Conservation (phyloP, 2,888 invertebrate genomes). For the Andrena hattorfiana region DNA sequence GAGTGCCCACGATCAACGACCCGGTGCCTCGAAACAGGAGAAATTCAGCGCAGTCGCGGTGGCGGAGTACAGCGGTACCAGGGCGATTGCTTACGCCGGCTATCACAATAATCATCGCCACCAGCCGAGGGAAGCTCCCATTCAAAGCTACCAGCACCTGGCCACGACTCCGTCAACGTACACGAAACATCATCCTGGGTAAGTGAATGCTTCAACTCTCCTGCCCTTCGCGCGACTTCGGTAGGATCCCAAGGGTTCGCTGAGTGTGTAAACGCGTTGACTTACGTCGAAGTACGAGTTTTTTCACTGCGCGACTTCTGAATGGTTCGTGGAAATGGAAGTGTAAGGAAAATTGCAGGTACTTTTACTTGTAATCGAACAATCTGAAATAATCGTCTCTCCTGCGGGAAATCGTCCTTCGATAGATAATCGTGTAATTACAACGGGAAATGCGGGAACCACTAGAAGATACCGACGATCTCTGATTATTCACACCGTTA, state of each 20-base stretch:
- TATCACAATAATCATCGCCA: conserved; percentile 75
- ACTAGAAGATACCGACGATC: conserved; percentile 11
- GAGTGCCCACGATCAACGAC: conserved; percentile 51
- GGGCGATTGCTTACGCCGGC: conserved; percentile 74
- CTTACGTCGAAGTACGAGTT: too few relatives aligned
- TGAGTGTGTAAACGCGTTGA: background rate
- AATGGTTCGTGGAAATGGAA: background rate
- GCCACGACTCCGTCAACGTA: conserved; percentile 73
- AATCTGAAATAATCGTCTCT: too few relatives aligned
- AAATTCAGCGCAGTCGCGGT: conserved; percentile 73
- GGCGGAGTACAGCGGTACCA: conserved; percentile 72
- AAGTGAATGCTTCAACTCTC: conserved; percentile 54
- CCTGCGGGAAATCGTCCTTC: background rate
- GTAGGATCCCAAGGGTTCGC: background rate
- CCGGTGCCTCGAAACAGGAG: conserved; percentile 53
- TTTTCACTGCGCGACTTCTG: background rate
- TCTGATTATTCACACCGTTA: conserved; percentile 33
- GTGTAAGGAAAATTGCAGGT: too few relatives aligned
- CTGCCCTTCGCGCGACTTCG: background rate
- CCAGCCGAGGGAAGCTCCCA: conserved; percentile 59
- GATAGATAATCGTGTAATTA: background rate
- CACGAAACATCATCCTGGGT: conserved; percentile 81
- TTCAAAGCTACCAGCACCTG: conserved; percentile 65
- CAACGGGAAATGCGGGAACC: background rate
- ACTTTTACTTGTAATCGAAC: too few relatives aligned